phyloP scores from a whole-genome alignment of 2,113 vertebrate genomes.

The Nestor notabilis region DNA sequence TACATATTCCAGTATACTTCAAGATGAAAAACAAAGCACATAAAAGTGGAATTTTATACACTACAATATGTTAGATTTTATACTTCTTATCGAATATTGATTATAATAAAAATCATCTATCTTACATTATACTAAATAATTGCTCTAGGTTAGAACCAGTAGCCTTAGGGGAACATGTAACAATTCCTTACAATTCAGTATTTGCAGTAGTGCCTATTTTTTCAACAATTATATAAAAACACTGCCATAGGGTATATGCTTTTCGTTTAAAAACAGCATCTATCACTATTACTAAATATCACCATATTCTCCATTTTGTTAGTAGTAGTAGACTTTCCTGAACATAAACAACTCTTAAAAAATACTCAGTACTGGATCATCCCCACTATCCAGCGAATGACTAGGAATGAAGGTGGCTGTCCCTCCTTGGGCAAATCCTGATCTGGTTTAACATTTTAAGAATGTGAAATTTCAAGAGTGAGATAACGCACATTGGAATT shows the following conservation, averaged over 20 bases:
- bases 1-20: neutral
- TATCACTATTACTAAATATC: neutral
- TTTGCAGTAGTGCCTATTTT: neutral
- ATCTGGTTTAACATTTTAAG: neutral
- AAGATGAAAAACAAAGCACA: neutral
- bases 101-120: neutral
- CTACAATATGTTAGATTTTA: neutral
- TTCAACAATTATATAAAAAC: slow-evolving; percentile 26
- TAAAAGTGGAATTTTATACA: neutral
- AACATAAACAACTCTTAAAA: neutral
- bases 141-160: slow-evolving; percentile 11
- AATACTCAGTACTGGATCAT: neutral
- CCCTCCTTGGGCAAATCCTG: neutral
- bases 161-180: neutral
- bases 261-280: neutral
- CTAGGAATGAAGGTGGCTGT: neutral
- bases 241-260: neutral
- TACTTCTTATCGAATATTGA: neutral
- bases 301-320: neutral
- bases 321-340: neutral
- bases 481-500: neutral
- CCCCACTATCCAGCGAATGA: neutral
- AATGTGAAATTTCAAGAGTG: neutral
- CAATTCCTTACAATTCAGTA: neutral
- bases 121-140: slow-evolving; percentile 25